Percentiles rank a stretch among this genome's conserved stretches.
Evolutionary conservation across 2,113 vertebrate species (phyloP).

Genomic region (Trichomycterus rosablanca): DNA sequence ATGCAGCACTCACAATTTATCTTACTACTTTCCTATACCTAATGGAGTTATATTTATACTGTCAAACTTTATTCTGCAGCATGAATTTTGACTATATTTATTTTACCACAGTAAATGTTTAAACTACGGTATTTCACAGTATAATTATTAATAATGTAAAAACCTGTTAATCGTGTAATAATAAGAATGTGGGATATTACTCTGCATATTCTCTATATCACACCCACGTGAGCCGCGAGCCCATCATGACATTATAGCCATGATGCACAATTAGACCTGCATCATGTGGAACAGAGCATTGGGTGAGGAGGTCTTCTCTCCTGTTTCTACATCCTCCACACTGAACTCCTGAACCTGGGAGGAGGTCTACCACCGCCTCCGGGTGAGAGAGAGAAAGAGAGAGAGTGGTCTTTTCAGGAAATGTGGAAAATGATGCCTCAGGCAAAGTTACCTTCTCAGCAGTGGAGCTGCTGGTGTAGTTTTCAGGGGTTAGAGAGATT

Average conservation of each 20-base stretch:
- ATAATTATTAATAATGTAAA: constrained; percentile 22
- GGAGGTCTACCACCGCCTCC: constrained; percentile 46
- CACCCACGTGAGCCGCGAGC: constrained; percentile 6
- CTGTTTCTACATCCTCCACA: constrained; percentile 26
- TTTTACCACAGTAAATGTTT: no score
- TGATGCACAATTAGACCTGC: constrained; percentile 42
- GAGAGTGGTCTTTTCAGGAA: constrained; percentile 40
- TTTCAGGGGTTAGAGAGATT: constrained; percentile 46
- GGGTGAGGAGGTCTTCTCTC: constrained; percentile 23
- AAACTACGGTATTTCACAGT: no score
- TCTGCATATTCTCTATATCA: constrained; percentile 7
- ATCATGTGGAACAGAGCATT: constrained; percentile 23
- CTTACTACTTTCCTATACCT: no score
- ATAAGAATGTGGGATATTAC: constrained; percentile 36
- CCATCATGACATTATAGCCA: constrained; percentile 41
- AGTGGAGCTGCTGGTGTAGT: constrained; percentile 30
- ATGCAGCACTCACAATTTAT: no score
- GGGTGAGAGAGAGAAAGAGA: constrained; percentile 36
- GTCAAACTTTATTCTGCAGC: no score
- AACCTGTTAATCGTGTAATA: constrained; percentile 38
- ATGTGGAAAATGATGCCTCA: constrained; percentile 44
- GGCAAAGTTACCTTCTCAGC: constrained; percentile 48
- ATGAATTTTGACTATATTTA: no score
- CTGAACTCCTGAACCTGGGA: constrained; percentile 46
- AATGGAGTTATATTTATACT: no score